Evolutionary conservation across 2,888 invertebrate species (phyloP).

Genomic region (Agrochola macilenta): DNA sequence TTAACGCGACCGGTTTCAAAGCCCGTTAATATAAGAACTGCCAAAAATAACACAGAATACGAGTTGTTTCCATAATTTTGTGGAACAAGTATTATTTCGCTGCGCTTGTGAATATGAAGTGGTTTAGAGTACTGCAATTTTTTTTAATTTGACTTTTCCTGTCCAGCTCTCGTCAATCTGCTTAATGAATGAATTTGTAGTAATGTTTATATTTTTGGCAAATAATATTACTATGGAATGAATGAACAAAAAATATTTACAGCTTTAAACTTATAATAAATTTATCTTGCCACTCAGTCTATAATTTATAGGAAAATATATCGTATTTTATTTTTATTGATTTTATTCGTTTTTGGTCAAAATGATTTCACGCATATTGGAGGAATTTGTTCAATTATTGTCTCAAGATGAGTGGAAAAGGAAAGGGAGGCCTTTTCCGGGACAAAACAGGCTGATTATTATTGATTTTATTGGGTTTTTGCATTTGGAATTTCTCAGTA

Average conservation of each 20-base stretch:
- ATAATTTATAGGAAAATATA: neutral
- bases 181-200: neutral
- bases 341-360: neutral
- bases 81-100: constrained; percentile 50
- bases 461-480: neutral
- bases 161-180: too few species aligned
- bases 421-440: neutral
- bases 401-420: neutral
- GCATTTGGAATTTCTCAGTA: too few species aligned
- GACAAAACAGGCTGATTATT: neutral
- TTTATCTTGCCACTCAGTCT: neutral
- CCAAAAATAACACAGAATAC: constrained; percentile 75
- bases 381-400: neutral
- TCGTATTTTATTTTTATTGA: neutral
- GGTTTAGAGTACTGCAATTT: constrained; percentile 35
- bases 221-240: neutral
- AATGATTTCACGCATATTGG: neutral
- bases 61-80: constrained; percentile 64
- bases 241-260: neutral
- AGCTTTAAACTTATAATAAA: neutral
- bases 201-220: neutral
- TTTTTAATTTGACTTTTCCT: constrained; percentile 1
- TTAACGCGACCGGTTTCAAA: constrained; percentile 78
- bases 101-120: constrained; percentile 34
- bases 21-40: constrained; percentile 74